Conservation (phyloP, 2,888 invertebrate genomes). For the Drosophila bunnanda region DNA sequence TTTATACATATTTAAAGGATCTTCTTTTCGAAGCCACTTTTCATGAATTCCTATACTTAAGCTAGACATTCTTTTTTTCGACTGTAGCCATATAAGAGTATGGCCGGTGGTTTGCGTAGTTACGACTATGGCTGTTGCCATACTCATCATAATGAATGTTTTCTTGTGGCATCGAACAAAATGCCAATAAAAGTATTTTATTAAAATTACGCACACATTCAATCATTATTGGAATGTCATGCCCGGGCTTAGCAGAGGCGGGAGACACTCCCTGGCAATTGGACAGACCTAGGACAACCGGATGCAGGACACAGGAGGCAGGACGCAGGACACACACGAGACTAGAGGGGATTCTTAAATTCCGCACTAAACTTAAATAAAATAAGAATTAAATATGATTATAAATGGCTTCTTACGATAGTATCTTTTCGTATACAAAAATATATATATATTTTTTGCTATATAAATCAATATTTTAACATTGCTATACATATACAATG, state of each 20-base stretch:
- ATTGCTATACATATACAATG: no score
- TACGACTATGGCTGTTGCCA: slow-evolving; percentile 16
- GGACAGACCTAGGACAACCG: slow-evolving; percentile 12
- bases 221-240: slow-evolving; percentile 80
- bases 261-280: slow-evolving; percentile 35
- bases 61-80: neutral
- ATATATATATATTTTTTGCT: no score
- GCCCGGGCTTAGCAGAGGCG: slow-evolving; percentile 44
- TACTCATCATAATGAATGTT: slow-evolving; percentile 48
- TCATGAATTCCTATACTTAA: neutral
- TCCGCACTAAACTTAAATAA: neutral
- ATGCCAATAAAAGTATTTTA: slow-evolving; percentile 81
- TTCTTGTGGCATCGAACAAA: slow-evolving; percentile 61
- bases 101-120: slow-evolving; percentile 10
- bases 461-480: no score
- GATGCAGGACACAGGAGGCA: neutral
- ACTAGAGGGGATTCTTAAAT: slow-evolving; percentile 3
- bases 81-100: slow-evolving; percentile 11
- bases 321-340: neutral
- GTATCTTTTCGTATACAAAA: no score
- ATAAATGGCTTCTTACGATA: neutral
- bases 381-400: no score
- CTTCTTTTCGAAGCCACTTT: no score
- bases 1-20: no score
- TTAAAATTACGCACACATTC: slow-evolving; percentile 80